phyloP scores from a whole-genome alignment of 2,113 vertebrate species.

The Callaeas wilsoni region DNA sequence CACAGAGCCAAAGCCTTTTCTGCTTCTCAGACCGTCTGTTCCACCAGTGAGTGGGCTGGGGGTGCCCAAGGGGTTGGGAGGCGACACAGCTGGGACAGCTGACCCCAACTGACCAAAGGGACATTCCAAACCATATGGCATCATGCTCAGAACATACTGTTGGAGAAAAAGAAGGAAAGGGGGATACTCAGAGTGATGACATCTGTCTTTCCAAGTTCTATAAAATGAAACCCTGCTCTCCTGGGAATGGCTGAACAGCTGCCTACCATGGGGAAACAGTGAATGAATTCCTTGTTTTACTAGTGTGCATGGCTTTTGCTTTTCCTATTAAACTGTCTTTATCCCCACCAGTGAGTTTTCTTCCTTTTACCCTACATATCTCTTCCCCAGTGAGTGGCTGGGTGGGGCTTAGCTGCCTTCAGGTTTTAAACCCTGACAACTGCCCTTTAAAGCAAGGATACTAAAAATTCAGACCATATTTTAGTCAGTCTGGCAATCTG shows the following conservation, averaged over 20 bases:
- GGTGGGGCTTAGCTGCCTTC: not conserved
- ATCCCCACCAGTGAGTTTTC: rapidly evolving
- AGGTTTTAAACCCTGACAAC: not conserved
- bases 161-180: not conserved
- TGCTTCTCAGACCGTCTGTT: not conserved
- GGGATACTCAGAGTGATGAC: rapidly evolving
- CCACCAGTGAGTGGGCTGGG: rapidly evolving
- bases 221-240: not conserved
- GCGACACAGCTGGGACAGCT: not conserved
- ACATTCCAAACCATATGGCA: rapidly evolving
- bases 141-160: not conserved
- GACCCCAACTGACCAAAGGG: not conserved
- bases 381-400: not conserved
- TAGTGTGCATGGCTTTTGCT: rapidly evolving
- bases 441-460: not conserved
- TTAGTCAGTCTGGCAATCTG: not conserved
- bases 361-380: not conserved
- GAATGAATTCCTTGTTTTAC: not conserved
- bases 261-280: rapidly evolving
- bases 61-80: not conserved
- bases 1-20: not conserved
- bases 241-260: not conserved
- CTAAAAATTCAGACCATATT: not conserved
- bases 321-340: not conserved
- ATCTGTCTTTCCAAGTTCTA: not conserved